Base-by-base conservation (phyloP, 2,888 invertebrate species). In the Hypomecis punctinalis region DNA sequence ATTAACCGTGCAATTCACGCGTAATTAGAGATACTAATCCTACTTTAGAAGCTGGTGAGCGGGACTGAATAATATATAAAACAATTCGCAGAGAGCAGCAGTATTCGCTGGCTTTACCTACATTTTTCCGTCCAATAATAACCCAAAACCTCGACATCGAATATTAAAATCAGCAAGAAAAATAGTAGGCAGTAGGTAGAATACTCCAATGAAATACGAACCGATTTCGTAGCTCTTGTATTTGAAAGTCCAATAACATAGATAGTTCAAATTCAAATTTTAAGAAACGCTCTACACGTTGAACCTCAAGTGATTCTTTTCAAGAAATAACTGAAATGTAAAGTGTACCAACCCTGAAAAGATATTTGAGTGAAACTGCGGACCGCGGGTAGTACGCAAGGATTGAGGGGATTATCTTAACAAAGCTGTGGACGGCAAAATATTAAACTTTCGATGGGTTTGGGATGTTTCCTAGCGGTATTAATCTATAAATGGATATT, bases 371-470 rank as follows among this genome's bases (percentile, higher is more conserved):
- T 67, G 51, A 46, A 72, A 63, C 60, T 55, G 56, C 55, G 61
- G 55, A 43, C 42, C 54, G 45, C 56, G 51, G 54, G 45, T 49
- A 58, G 60, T 61, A 65, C 42, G 56, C 47, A 70, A 63, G 69
- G 68, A 70, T 74, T 72, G 62, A 67, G 66, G 53, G 72, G 70
- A 76, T 78, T 72, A 76, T 79, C 73, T 70, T 68, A 55, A 74
- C 69, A 75, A 76, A 79, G 73, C 70, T 71, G 53, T 68, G 68
- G 65, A 61, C 59, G 69, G 62, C 63, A 66, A 73, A 80, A 75
- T 77, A 77, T 76, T 73, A 73, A 74, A 76, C 69, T 76, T 76
- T 72, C 72, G 68, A 71, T 70, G 65, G 71, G 65, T 74, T 65
- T 58, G 60, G 61, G 64, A 68, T 69, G 62, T 73, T 67, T 55